phyloP scores from a whole-genome alignment of 1,140 invertebrate species.

The Pentalonia nigronervosa region DNA sequence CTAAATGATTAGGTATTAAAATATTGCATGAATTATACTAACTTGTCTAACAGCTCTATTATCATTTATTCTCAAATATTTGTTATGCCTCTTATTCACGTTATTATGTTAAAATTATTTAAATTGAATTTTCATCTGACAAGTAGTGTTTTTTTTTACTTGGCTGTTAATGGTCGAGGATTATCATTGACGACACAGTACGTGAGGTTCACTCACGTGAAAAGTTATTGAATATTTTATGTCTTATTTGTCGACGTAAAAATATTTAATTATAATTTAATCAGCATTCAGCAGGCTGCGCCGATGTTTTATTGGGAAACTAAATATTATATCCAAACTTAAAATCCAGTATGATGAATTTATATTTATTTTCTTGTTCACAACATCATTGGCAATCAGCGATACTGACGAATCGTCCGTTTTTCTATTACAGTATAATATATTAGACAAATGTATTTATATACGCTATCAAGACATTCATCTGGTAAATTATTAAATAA shows the following conservation, averaged over 20 bases:
- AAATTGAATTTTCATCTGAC: neutral
- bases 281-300: neutral
- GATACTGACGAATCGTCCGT: neutral
- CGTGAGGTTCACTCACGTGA: neutral
- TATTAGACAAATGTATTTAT: neutral
- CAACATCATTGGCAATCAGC: neutral
- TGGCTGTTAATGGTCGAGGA: neutral
- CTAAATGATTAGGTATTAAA: neutral
- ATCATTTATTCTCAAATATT: neutral
- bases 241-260: neutral
- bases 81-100: neutral
- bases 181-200: neutral
- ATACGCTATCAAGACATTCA: conserved; percentile 29
- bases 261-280: conserved; percentile 14
- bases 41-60: neutral
- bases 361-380: neutral
- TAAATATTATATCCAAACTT: neutral
- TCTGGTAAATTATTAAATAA: conserved; percentile 25
- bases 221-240: neutral
- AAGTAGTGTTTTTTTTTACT: neutral
- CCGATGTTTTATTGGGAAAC: neutral
- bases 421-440: neutral
- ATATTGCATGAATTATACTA: neutral
- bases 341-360: neutral
- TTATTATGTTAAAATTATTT: neutral